Conservation (phyloP, 2,888 invertebrate species). For the Cerceris ruficornis region DNA sequence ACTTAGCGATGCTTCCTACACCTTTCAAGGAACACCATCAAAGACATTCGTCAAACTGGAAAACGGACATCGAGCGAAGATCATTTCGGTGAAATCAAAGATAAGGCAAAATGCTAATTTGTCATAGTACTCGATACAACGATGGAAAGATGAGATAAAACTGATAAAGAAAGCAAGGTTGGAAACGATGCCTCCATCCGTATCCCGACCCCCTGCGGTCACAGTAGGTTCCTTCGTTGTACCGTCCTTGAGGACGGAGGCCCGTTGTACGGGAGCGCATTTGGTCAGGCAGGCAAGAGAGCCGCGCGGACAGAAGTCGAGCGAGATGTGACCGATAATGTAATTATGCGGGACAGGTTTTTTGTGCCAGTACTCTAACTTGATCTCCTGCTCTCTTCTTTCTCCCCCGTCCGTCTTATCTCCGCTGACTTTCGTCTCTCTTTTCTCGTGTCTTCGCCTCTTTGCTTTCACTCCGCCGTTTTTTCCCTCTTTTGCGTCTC, state of each 20-base stretch:
- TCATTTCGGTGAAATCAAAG: not conserved
- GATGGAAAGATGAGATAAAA: slow-evolving; percentile 10
- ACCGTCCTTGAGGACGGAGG: slow-evolving; percentile 32
- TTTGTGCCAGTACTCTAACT: slow-evolving; percentile 67
- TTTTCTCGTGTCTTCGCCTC: not conserved
- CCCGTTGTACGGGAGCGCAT: slow-evolving; percentile 29
- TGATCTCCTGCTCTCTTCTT: slow-evolving; percentile 49
- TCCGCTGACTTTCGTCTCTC: not conserved
- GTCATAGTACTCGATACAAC: slow-evolving; percentile 6
- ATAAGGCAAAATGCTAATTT: slow-evolving; percentile 2
- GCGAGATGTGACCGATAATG: slow-evolving; percentile 77
- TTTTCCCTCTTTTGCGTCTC: not conserved
- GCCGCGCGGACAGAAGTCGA: slow-evolving; percentile 70
- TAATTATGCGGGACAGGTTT: slow-evolving; percentile 77
- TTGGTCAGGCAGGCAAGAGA: slow-evolving; percentile 26
- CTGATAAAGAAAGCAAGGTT: slow-evolving; percentile 18
- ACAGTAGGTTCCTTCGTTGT: slow-evolving; percentile 6
- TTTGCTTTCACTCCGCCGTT: not conserved
- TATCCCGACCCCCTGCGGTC: slow-evolving; percentile 42
- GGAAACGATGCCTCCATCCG: not conserved
- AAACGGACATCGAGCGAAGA: slow-evolving; percentile 5
- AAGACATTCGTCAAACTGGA: too few species aligned
- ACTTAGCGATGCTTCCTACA: too few species aligned
- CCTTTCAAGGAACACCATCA: too few species aligned
- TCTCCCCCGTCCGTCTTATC: slow-evolving; percentile 5